A percentile compares a stretch with the other conserved stretches of the same genome.
These are phyloP conservation scores for Neotoxoptera formosana DNA, from an alignment of 1,140 invertebrate genomes.

Conservation along the genomic window DNA sequence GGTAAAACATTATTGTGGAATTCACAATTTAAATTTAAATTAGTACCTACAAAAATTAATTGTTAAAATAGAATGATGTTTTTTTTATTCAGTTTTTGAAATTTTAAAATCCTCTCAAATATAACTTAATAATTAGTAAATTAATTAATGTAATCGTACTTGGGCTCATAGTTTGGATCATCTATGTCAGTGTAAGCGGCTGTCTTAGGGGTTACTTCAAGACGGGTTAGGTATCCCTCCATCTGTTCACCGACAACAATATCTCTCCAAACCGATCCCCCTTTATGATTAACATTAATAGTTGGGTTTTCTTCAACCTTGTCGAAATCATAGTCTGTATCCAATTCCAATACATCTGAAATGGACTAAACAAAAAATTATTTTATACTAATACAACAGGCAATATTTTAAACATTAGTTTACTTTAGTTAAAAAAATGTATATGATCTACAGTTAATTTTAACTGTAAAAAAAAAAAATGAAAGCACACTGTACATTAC, in stretches of 20 bases:
- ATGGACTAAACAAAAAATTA: not conserved
- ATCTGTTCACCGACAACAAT: conserved; percentile 43
- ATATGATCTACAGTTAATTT: not conserved
- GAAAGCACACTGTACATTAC: not conserved
- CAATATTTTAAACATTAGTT: not conserved
- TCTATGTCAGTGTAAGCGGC: conserved; percentile 27
- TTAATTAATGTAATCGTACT: not conserved
- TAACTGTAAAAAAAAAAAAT: not conserved
- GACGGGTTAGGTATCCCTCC: conserved; percentile 22
- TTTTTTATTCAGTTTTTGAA: not conserved
- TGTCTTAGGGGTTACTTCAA: conserved; percentile 34
- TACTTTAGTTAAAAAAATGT: not conserved
- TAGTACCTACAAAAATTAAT: not conserved
- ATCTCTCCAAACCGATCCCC: conserved; percentile 40
- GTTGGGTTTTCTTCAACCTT: not conserved
- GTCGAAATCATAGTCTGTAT: conserved; percentile 30
- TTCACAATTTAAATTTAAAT: not conserved
- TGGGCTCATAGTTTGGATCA: conserved; percentile 46
- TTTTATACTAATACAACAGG: not conserved
- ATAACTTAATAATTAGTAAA: not conserved
- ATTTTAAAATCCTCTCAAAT: not conserved
- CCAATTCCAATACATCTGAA: not conserved
- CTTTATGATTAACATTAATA: not conserved
- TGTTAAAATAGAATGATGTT: not conserved
- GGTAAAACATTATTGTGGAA: not conserved